phyloP scores from a whole-genome alignment of 2,113 vertebrate genomes.

The Brachionichthys hirsutus region DNA sequence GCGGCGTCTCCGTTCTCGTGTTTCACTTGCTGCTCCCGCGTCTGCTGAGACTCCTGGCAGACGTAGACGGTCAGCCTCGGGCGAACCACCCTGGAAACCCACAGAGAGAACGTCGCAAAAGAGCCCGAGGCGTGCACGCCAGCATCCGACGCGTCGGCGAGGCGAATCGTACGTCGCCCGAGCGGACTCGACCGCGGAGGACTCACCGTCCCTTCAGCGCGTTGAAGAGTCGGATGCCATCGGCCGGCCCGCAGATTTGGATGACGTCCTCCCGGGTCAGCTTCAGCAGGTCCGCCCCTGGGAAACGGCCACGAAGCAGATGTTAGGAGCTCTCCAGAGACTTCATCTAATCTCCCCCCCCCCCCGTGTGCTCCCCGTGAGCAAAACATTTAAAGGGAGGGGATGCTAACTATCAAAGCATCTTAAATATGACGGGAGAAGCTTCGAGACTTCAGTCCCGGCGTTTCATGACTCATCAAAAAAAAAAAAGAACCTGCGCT shows the following conservation, averaged over 20 bases:
- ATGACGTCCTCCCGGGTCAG: conserved; percentile 96
- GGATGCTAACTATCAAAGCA: too few species aligned
- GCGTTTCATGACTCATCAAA: too few species aligned
- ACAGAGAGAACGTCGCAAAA: neutral
- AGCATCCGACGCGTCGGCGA: neutral
- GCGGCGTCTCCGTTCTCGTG: conserved; percentile 88
- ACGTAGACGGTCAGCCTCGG: conserved; percentile 94
- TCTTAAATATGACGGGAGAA: too few species aligned
- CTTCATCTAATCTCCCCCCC: neutral
- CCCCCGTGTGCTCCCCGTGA: neutral
- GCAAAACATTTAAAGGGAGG: too few species aligned
- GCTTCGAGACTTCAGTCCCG: too few species aligned
- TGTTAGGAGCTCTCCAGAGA: neutral
- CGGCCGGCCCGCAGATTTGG: conserved; percentile 98
- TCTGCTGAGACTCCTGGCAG: conserved; percentile 91
- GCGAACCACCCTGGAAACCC: conserved; percentile 83
- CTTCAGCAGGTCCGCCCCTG: conserved; percentile 93
- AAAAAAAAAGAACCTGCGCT: too few species aligned
- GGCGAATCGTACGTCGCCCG: too few species aligned
- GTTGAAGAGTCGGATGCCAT: conserved; percentile 96
- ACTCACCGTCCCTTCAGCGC: conserved; percentile 91
- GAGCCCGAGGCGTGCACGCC: neutral
- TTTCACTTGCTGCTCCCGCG: conserved; percentile 86
- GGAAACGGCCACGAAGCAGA: neutral
- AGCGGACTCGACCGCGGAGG: neutral